Base-by-base conservation (phyloP, 1,140 invertebrate genomes). In the Camponotus floridanus region DNA sequence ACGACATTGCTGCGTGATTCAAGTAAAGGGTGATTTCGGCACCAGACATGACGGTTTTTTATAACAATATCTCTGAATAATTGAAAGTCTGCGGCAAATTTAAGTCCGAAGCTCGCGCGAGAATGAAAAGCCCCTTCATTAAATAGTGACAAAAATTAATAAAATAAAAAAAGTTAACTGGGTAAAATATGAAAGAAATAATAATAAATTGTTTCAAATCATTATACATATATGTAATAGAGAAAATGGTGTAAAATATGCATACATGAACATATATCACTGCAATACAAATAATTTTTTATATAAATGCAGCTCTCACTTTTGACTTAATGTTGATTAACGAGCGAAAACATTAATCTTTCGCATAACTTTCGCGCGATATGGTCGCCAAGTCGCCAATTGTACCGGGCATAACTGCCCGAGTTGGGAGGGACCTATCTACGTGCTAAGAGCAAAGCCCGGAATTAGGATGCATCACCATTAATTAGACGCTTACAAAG, bases 401-500 rank as follows among this genome's bases (percentile, higher is more conserved):
- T 76, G 87, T 74, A 26, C 68, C 33, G 26, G 68, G 79, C 79
- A 74, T 83, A 61, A 83, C 79, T 74, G 68, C 26, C 73, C 45
- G 42, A 78, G 73, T 64, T 78, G 59, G 62, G 65, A 42, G 80
- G 39, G 33, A 83, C 55, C 68, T 45, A 59, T 39, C 42, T 4
- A 59, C 39, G 45, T 5, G 36, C 62, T 55, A 76, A 76, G 45
- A 87, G 64, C 74, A 87, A 84, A 87, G 79, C 80, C 86, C 15
- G 55, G 79, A 92, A 92, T 92, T 90, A 90, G 90, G 85, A 91
- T 90, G 88, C 87, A 90, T 90, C 86, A 85, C 62, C 85, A 87
- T 89, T 88, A 92, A 92, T 92, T 92, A 92, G 86, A 57, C 76
- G 88, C 85, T 70, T 83, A 86, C 86, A 86, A 86, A 84, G 80